These are phyloP conservation scores for Hepsetus odoe DNA, from an alignment of 2,113 vertebrate species.

Conservation along the genomic window DNA sequence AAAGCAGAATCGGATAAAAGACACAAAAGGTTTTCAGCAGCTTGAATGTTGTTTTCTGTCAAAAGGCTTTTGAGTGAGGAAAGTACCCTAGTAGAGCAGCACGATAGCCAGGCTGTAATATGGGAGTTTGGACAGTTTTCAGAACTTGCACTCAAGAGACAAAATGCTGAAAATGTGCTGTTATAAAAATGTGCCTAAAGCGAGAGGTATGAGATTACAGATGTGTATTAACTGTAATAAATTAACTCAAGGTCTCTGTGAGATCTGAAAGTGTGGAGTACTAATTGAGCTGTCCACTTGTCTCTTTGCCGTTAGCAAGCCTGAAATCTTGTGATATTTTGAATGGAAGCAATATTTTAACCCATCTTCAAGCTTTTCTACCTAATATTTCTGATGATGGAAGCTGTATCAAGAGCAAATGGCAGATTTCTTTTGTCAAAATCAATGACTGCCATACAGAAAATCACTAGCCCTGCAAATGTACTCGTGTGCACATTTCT, in stretches of 20 bases:
- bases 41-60: neutral
- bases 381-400: neutral
- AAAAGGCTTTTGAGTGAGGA: neutral
- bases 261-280: slow-evolving; percentile 20
- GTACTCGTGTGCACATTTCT: neutral
- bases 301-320: neutral
- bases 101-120: slow-evolving; percentile 21
- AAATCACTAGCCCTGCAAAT: neutral
- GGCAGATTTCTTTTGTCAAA: neutral
- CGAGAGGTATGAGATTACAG: neutral
- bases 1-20: slow-evolving; percentile 2
- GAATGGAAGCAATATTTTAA: slow-evolving; percentile 10
- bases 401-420: neutral
- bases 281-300: slow-evolving; percentile 12
- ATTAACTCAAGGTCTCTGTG: slow-evolving; percentile 2
- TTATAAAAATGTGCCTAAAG: too few relatives aligned
- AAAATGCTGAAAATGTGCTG: too few relatives aligned
- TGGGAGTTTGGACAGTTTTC: slow-evolving; percentile 11
- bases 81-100: slow-evolving; percentile 5
- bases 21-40: neutral
- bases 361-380: neutral
- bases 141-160: slow-evolving; percentile 22
- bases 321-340: slow-evolving; percentile 17
- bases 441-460: neutral
- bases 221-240: slow-evolving; percentile 32